Evolutionary conservation across 1,140 invertebrate genomes (phyloP).

Genomic region (Drosophila lini): DNA sequence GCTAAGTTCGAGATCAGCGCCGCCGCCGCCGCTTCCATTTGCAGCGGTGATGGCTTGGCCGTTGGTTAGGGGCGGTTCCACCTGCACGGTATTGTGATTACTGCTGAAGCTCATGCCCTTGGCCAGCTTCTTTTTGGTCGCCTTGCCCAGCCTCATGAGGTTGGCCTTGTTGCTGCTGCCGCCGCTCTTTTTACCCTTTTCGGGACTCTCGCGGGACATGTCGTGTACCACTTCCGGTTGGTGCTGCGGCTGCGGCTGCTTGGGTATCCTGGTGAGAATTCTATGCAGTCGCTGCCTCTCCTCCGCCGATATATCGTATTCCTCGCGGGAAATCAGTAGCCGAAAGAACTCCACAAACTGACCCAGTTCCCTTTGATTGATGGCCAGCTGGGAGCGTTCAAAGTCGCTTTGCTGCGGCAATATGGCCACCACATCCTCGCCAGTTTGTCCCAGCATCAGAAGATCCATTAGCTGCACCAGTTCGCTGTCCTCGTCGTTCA

Average conservation of each 20-base stretch:
- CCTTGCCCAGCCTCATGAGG: slow-evolving; percentile 74
- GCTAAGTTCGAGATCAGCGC: slow-evolving; percentile 55
- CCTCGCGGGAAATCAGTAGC: slow-evolving; percentile 57
- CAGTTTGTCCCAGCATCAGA: slow-evolving; percentile 86
- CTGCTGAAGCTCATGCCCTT: slow-evolving; percentile 79
- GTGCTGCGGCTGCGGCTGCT: slow-evolving; percentile 20
- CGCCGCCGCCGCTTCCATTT: slow-evolving; percentile 27
- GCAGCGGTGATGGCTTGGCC: slow-evolving; percentile 6
- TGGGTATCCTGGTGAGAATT: slow-evolving; percentile 67
- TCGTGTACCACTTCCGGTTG: neutral
- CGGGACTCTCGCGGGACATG: slow-evolving; percentile 13
- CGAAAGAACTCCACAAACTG: slow-evolving; percentile 87
- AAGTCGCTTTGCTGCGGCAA: slow-evolving; percentile 86
- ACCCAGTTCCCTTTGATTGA: slow-evolving; percentile 89
- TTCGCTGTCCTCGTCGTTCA: slow-evolving; percentile 92
- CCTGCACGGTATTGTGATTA: neutral
- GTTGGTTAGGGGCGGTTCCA: slow-evolving; percentile 30
- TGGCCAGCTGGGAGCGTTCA: slow-evolving; percentile 87
- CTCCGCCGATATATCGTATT: slow-evolving; percentile 69
- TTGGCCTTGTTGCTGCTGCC: slow-evolving; percentile 54
- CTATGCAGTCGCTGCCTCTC: slow-evolving; percentile 71
- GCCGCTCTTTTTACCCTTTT: slow-evolving; percentile 46
- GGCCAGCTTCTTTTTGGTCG: slow-evolving; percentile 79
- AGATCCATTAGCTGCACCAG: slow-evolving; percentile 90
- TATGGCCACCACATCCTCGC: slow-evolving; percentile 86